Evolutionary conservation across 2,888 invertebrate species (phyloP).

Genomic region (Chironomus tentans): DNA sequence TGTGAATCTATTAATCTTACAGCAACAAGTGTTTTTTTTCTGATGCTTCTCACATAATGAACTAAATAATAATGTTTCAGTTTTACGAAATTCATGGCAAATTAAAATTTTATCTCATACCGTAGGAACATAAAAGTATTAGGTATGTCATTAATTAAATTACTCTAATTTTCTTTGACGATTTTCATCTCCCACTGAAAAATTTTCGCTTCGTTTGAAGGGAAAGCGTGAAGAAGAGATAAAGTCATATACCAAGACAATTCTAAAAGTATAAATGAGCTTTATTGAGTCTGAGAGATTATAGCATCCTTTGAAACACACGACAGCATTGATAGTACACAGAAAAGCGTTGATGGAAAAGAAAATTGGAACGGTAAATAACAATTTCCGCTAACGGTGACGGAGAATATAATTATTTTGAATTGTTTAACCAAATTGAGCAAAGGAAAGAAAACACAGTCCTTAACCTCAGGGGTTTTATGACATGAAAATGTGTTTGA

Average conservation of each 20-base stretch:
- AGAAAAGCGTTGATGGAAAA: not conserved
- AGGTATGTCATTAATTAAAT: not conserved
- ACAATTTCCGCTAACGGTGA: slow-evolving; percentile 13
- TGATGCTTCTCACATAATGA: too few relatives aligned
- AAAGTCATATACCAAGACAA: not conserved
- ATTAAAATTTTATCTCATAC: too few relatives aligned
- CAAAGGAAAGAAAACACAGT: slow-evolving; percentile 3
- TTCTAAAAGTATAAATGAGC: not conserved
- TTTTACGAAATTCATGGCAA: too few relatives aligned
- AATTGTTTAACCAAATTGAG: slow-evolving; percentile 15
- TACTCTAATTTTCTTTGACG: not conserved
- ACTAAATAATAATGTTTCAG: too few relatives aligned
- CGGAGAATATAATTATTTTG: slow-evolving; percentile 13
- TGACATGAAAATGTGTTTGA: not conserved
- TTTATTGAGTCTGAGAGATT: not conserved
- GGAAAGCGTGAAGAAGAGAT: too few relatives aligned
- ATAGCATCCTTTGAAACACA: not conserved
- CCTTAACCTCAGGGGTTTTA: not conserved
- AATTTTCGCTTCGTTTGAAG: too few relatives aligned
- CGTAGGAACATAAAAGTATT: too few relatives aligned
- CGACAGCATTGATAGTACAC: not conserved
- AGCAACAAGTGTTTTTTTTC: too few relatives aligned
- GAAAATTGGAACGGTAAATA: slow-evolving; percentile 20
- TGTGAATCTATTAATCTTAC: too few relatives aligned
- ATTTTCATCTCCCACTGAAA: not conserved